Evolutionary conservation across 2,797 vertebrate species (phyloP), one percentile per base, ranked within the genome.

Genomic region (Galago senegalensis): DNA sequence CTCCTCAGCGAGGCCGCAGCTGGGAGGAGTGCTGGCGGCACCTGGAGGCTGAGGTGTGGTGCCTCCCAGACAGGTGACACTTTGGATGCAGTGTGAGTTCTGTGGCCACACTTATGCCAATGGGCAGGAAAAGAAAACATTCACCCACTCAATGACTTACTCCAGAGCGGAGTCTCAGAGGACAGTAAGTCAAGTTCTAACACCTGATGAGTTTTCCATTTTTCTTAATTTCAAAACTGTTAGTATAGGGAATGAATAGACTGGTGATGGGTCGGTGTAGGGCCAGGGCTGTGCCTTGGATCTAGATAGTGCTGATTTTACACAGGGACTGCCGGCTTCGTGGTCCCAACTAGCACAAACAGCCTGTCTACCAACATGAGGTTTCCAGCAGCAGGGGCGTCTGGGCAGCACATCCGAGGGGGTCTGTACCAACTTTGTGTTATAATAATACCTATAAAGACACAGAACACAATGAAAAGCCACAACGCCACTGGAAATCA

Each of bases 41-140:
- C 16, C 8, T 29, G 2, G 34, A n/a, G 40, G 49, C 49, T 3
- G n/a, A n/a, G 5, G 20, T 0, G 3, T 1, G 37, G 37, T 7
- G 8, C 25, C 27, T n/a, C 6, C 0, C 0, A 2, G 4, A 29
- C 61, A 16, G 18, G 46, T 0, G 3, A 8, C 0, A 0, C 46
- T 16, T 12, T 1, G 65, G n/a, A 9, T 0, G 16, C 13, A 63
- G 21, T 4, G 3, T 11, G 11, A 34, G 69, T 4, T 37, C 27
- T 61, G 23, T 2, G 27, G 75, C 63, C 46, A 53, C 18, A 11
- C 23, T 27, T 1, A 8, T 1, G 53, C 37, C 34, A 2, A 3
- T 0, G 8, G 34, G 58, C 37, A n/a, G 63, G 34, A 87, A 72
- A 58, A 72, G 12, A 40, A 40, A 77, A 46, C 2, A 12, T 27